phyloP scores from a whole-genome alignment of 2,888 invertebrate species.

The Crepidodera aurea region DNA sequence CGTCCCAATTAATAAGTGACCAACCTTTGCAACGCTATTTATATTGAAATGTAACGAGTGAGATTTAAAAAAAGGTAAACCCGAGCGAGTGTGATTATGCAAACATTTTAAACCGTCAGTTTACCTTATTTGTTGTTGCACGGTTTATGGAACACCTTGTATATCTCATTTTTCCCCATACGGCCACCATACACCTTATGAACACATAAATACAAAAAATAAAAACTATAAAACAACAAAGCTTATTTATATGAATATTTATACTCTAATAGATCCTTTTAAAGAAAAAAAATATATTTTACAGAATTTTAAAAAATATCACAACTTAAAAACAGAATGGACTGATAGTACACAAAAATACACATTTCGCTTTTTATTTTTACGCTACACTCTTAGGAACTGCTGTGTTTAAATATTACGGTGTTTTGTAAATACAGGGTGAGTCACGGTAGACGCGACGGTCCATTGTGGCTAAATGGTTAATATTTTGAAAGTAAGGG shows the following conservation, averaged over 20 bases:
- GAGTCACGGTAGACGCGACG: too few relatives aligned
- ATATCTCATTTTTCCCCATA: background rate
- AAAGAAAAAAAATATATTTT: background rate
- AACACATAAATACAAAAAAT: slow-evolving; percentile 15
- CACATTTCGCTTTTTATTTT: slow-evolving; percentile 1
- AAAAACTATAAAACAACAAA: slow-evolving; percentile 12
- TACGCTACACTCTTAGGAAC: slow-evolving; percentile 5
- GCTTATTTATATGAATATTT: slow-evolving; percentile 12
- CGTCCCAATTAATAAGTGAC: too few relatives aligned
- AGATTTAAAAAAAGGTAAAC: too few relatives aligned
- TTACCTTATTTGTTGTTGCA: too few relatives aligned
- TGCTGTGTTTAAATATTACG: background rate
- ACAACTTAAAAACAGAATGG: slow-evolving; percentile 21
- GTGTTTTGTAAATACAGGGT: background rate
- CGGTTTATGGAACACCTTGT: background rate
- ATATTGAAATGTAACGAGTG: too few relatives aligned
- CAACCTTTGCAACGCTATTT: too few relatives aligned
- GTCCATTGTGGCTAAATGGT: too few relatives aligned
- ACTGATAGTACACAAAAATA: slow-evolving; percentile 2
- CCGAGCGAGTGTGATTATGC: too few relatives aligned
- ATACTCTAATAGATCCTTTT: slow-evolving; percentile 15
- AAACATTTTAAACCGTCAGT: too few relatives aligned
- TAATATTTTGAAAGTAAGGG: too few relatives aligned
- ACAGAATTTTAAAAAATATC: slow-evolving; percentile 24
- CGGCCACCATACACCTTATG: slow-evolving; percentile 7